Evolutionary conservation across 2,113 vertebrate species (phyloP).

Genomic region (Daubentonia madagascariensis): DNA sequence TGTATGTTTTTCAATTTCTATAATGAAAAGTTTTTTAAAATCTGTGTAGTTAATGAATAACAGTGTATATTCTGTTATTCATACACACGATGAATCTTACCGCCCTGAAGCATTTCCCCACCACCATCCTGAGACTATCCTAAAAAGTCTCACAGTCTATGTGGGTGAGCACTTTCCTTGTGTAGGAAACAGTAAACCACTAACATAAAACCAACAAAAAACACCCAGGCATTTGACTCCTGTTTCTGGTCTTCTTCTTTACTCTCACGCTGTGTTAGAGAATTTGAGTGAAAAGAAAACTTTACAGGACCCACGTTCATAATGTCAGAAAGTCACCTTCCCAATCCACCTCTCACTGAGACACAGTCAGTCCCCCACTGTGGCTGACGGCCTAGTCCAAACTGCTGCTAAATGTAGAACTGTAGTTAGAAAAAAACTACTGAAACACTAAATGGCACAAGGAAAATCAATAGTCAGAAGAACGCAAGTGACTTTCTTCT

Average conservation of each 20-base stretch:
- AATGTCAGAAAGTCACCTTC: slow-evolving; percentile 39
- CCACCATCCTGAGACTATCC: neutral
- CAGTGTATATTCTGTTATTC: neutral
- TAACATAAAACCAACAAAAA: neutral
- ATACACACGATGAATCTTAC: neutral
- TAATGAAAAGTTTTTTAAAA: neutral
- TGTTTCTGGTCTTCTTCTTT: neutral
- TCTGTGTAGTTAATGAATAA: neutral
- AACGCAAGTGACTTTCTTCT: slow-evolving; percentile 59
- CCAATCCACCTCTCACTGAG: neutral
- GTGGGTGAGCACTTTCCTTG: neutral
- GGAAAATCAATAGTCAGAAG: slow-evolving; percentile 77
- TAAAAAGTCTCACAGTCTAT: neutral
- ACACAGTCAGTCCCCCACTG: neutral
- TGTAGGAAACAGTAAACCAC: neutral
- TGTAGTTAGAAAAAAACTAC: slow-evolving; percentile 73
- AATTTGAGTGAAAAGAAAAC: neutral
- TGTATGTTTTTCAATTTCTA: neutral
- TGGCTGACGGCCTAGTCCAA: slow-evolving; percentile 45
- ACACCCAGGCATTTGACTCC: neutral
- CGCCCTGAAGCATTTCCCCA: neutral
- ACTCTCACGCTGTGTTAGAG: neutral
- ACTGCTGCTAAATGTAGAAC: slow-evolving; percentile 58
- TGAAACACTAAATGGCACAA: slow-evolving; percentile 64
- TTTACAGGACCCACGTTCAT: neutral